Percentiles rank a stretch among this genome's conserved stretches.
Conservation (phyloP, 2,113 vertebrate species). For the Labrus mixtus region DNA sequence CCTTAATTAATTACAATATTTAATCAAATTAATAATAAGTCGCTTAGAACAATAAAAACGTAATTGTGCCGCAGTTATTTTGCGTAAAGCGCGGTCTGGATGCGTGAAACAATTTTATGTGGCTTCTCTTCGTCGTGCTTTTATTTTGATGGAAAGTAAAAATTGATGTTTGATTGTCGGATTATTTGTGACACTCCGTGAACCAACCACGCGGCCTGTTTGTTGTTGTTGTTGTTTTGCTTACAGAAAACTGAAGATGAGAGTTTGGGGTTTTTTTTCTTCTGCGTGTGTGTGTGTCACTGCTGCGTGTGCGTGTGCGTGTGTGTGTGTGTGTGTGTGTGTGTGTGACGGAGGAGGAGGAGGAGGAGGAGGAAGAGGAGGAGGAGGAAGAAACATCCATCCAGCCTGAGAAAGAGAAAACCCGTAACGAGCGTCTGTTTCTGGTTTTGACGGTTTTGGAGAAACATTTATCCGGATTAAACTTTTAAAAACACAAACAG, state of each 20-base stretch:
- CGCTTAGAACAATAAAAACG: too few species aligned
- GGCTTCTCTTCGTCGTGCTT: not conserved
- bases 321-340: constrained; percentile 18
- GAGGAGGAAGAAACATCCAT: constrained; percentile 10
- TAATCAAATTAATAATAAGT: too few species aligned
- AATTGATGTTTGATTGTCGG: constrained; percentile 25
- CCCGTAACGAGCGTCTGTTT: not conserved
- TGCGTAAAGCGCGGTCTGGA: too few species aligned
- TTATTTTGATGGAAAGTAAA: constrained; percentile 30
- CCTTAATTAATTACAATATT: too few species aligned
- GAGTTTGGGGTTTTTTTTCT: not conserved
- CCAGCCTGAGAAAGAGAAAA: constrained; percentile 16
- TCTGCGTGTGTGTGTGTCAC: not conserved
- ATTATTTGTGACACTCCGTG: constrained; percentile 2
- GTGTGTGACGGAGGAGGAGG: not conserved
- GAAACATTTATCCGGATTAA: not conserved
- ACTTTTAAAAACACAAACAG: constrained; percentile 14
- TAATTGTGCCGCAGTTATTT: too few species aligned
- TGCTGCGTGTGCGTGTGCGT: constrained; percentile 12
- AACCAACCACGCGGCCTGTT: constrained; percentile 28
- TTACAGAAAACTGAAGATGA: constrained; percentile 22
- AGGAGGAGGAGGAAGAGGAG: constrained; percentile 7
- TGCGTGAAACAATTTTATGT: too few species aligned
- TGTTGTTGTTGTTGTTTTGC: constrained; percentile 28
- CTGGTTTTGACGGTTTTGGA: not conserved